Evolutionary conservation across 2,797 vertebrate species (phyloP).

Genomic region (Amblyopsis hoosieri): DNA sequence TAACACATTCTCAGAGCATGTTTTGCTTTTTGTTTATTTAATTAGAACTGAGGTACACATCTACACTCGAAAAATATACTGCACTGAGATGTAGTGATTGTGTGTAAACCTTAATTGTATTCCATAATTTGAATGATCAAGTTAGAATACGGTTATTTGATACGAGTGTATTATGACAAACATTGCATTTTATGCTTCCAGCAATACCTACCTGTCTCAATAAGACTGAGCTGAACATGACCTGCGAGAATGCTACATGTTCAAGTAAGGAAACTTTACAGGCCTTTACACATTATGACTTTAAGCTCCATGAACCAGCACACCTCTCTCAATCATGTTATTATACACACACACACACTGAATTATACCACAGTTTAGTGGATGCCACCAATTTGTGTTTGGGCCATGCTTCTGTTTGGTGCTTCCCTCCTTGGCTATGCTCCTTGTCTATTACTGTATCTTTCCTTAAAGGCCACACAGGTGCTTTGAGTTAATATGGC

Average conservation of each 20-base stretch:
- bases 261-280: conserved; percentile 48
- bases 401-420: background rate
- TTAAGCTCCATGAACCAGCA: background rate
- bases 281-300: too few species aligned
- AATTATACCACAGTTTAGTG: background rate
- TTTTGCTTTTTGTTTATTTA: too few species aligned
- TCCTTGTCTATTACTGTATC: conserved; percentile 2
- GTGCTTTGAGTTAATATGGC: background rate
- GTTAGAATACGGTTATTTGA: too few species aligned
- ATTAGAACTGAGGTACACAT: too few species aligned
- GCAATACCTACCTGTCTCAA: conserved; percentile 21
- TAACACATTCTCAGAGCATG: too few species aligned
- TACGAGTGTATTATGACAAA: background rate
- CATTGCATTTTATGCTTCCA: conserved; percentile 33
- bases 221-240: rapidly evolving
- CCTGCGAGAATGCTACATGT: conserved; percentile 49
- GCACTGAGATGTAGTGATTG: too few species aligned
- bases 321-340: background rate
- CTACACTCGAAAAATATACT: too few species aligned
- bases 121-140: too few species aligned
- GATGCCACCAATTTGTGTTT: conserved; percentile 39
- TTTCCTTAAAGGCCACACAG: too few species aligned
- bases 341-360: background rate
- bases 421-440: conserved; percentile 5
- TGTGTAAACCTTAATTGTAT: too few species aligned